Percentiles rank a stretch among this genome's conserved stretches.
phyloP scores from a whole-genome alignment of 2,888 invertebrate genomes.

The Ennomos fuscantarius region DNA sequence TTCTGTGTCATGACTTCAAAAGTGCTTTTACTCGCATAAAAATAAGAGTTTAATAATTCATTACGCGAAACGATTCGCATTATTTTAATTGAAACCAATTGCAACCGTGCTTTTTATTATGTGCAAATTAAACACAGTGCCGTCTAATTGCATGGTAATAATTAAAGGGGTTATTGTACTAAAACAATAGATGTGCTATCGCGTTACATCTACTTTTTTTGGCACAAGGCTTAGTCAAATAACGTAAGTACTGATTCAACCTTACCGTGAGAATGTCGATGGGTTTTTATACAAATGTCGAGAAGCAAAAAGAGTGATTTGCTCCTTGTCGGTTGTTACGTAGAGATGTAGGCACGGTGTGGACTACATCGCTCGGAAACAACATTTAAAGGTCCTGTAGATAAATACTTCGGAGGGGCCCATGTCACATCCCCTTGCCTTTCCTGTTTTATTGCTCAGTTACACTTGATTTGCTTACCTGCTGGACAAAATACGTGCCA shows the following conservation, averaged over 20 bases:
- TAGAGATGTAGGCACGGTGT: constrained; percentile 47
- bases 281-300: constrained; percentile 30
- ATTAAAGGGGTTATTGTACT: constrained; percentile 37
- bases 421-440: constrained; percentile 54
- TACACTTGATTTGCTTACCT: constrained; percentile 31
- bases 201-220: constrained; percentile 32
- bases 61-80: constrained; percentile 8
- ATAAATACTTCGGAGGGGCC: constrained; percentile 38
- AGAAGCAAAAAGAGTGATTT: constrained; percentile 61
- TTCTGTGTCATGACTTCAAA: constrained; percentile 22
- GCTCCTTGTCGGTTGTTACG: constrained; percentile 55
- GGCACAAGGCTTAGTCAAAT: constrained; percentile 30
- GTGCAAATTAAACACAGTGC: constrained; percentile 17
- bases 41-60: constrained; percentile 13
- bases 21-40: background rate
- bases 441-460: constrained; percentile 37
- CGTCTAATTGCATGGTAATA: constrained; percentile 19
- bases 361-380: constrained; percentile 48
- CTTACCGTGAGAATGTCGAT: constrained; percentile 29
- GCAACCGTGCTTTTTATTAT: constrained; percentile 19
- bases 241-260: constrained; percentile 12
- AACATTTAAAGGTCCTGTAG: background rate
- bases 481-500: constrained; percentile 12
- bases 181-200: constrained; percentile 35
- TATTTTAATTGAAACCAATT: constrained; percentile 26